These are phyloP conservation scores for Montifringilla adamsi DNA, from an alignment of 2,113 vertebrate genomes.

Conservation along the genomic window DNA sequence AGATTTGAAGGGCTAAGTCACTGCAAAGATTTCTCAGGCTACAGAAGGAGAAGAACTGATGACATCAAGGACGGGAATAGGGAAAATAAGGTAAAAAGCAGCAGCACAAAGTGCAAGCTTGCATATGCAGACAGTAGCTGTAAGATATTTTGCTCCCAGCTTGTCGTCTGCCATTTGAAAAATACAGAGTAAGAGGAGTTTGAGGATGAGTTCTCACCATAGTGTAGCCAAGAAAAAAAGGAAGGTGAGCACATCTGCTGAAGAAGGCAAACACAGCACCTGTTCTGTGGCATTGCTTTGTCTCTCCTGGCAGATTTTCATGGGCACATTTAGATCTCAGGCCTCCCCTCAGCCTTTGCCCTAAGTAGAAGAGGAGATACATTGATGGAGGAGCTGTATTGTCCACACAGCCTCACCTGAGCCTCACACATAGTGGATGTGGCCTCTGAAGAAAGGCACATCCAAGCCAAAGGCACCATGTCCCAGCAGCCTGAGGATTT, in stretches of 20 bases:
- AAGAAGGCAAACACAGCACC: background rate
- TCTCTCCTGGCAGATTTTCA: background rate
- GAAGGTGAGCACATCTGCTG: background rate
- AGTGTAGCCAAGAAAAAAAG: background rate
- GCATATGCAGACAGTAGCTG: background rate
- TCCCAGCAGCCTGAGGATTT: background rate
- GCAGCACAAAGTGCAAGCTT: background rate
- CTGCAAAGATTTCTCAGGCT: background rate
- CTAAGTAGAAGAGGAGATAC: background rate
- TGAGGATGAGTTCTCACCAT: background rate
- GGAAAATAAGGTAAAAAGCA: background rate
- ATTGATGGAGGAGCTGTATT: background rate
- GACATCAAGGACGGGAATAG: rapidly evolving
- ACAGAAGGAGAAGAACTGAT: background rate
- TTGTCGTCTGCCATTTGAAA: background rate
- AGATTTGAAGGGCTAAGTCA: background rate
- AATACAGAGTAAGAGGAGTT: background rate
- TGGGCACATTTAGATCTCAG: rapidly evolving
- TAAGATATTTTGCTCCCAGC: background rate
- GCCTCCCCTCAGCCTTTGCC: background rate
- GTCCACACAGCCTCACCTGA: background rate
- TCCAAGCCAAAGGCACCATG: background rate
- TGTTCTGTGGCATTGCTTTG: background rate
- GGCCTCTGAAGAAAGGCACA: background rate
- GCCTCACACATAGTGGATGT: background rate